phyloP scores from a whole-genome alignment of 1,140 invertebrate genomes.

The Leucophenga varia region DNA sequence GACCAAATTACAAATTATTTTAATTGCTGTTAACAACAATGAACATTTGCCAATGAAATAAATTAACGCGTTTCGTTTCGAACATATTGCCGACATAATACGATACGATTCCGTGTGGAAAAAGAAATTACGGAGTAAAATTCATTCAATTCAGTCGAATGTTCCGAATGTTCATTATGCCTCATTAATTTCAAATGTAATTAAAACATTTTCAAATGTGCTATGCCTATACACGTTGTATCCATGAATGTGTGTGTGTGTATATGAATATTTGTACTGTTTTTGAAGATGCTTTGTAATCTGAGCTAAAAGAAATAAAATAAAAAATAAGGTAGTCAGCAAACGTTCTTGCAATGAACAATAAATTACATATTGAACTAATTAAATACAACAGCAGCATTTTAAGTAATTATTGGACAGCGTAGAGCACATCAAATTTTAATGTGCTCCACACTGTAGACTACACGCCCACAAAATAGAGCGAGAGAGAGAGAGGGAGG shows the following conservation, averaged over 20 bases:
- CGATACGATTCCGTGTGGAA: no score
- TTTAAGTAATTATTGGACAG: conserved; percentile 24
- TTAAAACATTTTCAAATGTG: conserved; percentile 2
- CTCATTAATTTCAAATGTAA: conserved; percentile 9
- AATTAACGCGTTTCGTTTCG: no score
- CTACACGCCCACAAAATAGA: conserved; percentile 18
- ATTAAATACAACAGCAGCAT: conserved; percentile 39
- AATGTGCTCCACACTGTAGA: conserved; percentile 21
- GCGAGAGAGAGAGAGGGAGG: conserved; percentile 22
- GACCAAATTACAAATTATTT: no score
- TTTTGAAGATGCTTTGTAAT: no score
- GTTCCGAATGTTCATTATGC: no score
- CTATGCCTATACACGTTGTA: conserved; percentile 25
- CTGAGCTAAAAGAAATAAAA: no score
- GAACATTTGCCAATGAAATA: conserved; percentile 31
- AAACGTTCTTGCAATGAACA: neutral
- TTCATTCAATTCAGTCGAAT: no score
- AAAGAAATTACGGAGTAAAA: no score
- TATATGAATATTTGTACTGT: no score
- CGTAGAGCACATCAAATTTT: conserved; percentile 32
- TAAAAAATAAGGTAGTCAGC: conserved; percentile 11
- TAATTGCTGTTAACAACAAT: no score
- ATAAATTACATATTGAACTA: conserved; percentile 44
- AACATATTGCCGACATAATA: no score
- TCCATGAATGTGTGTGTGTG: conserved; percentile 31